Conservation (phyloP, 2,113 vertebrate species). For the Ailurus styani region DNA sequence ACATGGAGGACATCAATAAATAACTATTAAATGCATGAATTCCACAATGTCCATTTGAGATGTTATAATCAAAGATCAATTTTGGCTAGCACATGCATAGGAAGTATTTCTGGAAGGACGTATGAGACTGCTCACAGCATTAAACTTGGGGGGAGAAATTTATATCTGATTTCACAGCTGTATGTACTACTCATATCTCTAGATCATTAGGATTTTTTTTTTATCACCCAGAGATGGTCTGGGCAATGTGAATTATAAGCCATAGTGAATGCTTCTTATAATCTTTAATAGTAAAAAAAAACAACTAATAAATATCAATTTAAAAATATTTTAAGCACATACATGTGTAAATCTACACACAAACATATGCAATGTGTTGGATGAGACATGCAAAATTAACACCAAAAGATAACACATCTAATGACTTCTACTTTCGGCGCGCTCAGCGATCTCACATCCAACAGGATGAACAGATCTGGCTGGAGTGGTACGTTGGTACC, state of each 20-base stretch:
- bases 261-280: background rate
- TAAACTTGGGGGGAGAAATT: background rate
- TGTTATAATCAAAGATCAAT: background rate
- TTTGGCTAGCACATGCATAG: background rate
- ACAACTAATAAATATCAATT: background rate
- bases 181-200: background rate
- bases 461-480: background rate
- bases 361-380: background rate
- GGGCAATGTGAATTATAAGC: background rate
- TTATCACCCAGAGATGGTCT: background rate
- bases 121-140: background rate
- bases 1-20: background rate
- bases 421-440: background rate
- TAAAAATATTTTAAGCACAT: background rate
- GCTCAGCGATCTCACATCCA: background rate
- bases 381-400: background rate
- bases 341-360: background rate
- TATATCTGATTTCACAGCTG: background rate
- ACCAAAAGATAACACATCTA: background rate
- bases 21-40: background rate
- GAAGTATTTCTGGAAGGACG: background rate
- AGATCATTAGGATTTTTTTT: background rate
- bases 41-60: conserved; percentile 1
- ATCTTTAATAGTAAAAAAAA: background rate
- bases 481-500: background rate